phyloP scores from a whole-genome alignment of 2,113 vertebrate species.

The Cavia porcellus region DNA sequence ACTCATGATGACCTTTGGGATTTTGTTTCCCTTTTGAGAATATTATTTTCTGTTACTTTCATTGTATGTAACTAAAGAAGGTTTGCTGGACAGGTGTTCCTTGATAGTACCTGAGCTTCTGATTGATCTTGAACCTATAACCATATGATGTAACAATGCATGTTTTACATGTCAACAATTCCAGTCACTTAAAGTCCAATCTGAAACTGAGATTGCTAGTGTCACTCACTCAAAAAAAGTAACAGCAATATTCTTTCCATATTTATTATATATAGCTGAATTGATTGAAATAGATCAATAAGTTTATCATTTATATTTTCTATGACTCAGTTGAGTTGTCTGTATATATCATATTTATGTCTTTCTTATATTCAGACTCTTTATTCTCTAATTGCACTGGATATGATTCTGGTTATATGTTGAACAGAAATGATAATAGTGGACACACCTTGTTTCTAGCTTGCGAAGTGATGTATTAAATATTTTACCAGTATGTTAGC shows the following conservation, averaged over 20 bases:
- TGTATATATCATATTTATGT: not conserved
- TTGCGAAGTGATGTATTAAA: not conserved
- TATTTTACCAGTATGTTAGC: not conserved
- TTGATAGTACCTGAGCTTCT: not conserved
- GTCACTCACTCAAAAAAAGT: not conserved
- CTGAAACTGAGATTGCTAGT: not conserved
- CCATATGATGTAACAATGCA: too few relatives aligned
- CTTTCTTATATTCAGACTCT: not conserved
- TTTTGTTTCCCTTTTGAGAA: not conserved
- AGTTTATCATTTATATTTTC: not conserved
- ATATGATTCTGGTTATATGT: not conserved
- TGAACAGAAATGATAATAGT: not conserved
- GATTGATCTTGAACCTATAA: not conserved
- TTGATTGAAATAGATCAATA: not conserved
- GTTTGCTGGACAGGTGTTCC: not conserved
- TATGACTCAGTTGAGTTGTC: not conserved
- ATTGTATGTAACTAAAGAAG: not conserved
- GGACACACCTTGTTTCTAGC: not conserved
- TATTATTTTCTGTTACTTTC: not conserved
- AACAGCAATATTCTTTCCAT: not conserved
- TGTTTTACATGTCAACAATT: not conserved
- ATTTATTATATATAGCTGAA: not conserved
- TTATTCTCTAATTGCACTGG: not conserved
- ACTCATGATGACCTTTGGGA: not conserved
- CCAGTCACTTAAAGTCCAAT: not conserved